Evolutionary conservation across 2,888 invertebrate species (phyloP).

Genomic region (Dexiosoma caninum): DNA sequence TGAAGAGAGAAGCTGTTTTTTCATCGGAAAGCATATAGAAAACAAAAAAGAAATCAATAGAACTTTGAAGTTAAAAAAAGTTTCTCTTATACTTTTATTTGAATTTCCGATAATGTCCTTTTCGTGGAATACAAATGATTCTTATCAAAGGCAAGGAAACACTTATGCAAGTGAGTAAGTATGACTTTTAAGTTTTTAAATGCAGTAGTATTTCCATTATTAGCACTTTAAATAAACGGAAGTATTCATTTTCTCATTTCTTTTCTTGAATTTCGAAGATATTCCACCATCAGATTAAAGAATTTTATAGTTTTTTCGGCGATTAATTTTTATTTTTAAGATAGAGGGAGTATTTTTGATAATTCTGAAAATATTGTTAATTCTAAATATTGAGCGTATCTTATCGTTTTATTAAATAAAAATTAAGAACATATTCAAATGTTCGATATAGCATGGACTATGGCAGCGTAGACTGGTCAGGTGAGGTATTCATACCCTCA

Average conservation of each 20-base stretch:
- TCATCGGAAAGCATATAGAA: constrained; percentile 22
- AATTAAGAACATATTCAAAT: too few species aligned
- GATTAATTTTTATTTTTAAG: too few species aligned
- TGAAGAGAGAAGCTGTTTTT: not conserved
- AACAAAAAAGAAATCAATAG: too few species aligned
- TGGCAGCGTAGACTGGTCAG: too few species aligned
- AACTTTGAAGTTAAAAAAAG: constrained; percentile 35
- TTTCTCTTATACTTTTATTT: constrained; percentile 26
- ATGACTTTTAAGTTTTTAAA: not conserved
- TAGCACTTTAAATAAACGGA: not conserved
- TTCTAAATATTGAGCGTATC: too few species aligned
- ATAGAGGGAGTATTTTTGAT: too few species aligned
- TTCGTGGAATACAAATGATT: constrained; percentile 41
- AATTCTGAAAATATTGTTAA: too few species aligned
- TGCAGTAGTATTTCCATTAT: not conserved
- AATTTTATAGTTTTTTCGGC: too few species aligned
- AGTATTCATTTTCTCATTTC: not conserved
- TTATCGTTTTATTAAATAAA: too few species aligned
- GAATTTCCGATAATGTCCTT: constrained; percentile 47
- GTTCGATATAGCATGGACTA: too few species aligned
- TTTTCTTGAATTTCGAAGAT: not conserved
- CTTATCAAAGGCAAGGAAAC: constrained; percentile 35
- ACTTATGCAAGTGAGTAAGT: constrained; percentile 26
- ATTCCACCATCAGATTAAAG: not conserved
- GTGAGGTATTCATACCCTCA: too few species aligned